phyloP scores from a whole-genome alignment of 2,113 vertebrate species.

The Rafetus swinhoei region DNA sequence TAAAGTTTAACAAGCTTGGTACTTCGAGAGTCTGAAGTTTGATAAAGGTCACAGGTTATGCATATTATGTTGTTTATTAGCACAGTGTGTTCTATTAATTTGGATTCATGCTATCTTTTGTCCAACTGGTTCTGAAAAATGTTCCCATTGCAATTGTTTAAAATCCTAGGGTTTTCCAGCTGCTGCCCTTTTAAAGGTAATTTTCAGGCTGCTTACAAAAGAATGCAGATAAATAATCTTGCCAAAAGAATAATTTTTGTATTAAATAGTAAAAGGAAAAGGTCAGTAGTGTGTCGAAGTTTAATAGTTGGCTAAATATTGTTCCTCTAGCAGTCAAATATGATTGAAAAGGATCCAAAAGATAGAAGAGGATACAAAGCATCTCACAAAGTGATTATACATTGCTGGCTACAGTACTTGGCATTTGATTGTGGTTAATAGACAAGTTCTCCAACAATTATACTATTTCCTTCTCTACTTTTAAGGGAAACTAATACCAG shows the following conservation, averaged over 20 bases:
- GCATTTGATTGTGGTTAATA: neutral
- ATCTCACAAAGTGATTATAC: neutral
- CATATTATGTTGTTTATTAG: neutral
- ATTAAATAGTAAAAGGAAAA: neutral
- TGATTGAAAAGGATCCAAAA: neutral
- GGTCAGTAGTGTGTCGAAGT: neutral
- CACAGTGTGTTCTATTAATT: neutral
- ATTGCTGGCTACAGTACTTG: neutral
- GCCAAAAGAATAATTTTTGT: neutral
- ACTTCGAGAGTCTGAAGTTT: constrained; percentile 12
- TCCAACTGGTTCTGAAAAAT: neutral
- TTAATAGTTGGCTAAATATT: neutral
- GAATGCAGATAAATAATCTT: neutral
- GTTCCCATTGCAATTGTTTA: neutral
- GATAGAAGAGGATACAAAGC: neutral
- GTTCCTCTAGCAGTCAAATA: neutral
- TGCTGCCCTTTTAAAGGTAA: neutral
- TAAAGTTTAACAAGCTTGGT: neutral
- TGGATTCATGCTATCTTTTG: neutral
- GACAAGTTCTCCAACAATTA: neutral
- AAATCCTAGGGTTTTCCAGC: neutral
- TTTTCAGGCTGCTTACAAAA: neutral
- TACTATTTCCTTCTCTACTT: neutral
- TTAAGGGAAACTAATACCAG: neutral
- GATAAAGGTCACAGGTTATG: neutral